Conservation (phyloP, 2,113 vertebrate species). For the Tricholaema leucomelas region DNA sequence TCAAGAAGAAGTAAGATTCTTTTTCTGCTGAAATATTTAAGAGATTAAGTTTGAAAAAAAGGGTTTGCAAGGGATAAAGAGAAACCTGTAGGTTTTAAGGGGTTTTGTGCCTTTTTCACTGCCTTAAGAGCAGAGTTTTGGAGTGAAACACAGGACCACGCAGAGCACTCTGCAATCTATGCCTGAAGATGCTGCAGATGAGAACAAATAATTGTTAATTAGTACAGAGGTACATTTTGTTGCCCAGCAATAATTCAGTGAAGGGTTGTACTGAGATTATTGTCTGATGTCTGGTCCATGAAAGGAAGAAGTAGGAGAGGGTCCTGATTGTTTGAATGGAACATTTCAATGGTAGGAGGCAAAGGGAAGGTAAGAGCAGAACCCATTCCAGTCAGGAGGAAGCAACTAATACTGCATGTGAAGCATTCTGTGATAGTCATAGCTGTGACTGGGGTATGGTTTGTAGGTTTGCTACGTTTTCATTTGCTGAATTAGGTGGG, state of each 20-base stretch:
- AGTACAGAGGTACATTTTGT: not conserved
- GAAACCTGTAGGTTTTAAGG: not conserved
- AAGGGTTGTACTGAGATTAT: not conserved
- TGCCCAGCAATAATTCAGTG: not conserved
- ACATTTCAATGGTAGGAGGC: not conserved
- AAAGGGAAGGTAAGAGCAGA: not conserved
- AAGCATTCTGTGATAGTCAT: conserved; percentile 62
- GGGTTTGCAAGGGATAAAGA: not conserved
- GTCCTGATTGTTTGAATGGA: not conserved
- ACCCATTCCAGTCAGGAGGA: conserved; percentile 32
- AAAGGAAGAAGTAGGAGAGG: not conserved
- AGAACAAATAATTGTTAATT: not conserved
- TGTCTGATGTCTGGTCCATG: not conserved
- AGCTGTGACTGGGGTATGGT: not conserved
- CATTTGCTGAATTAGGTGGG: conserved; percentile 66
- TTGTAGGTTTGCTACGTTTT: conserved; percentile 20
- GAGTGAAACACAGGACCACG: not conserved
- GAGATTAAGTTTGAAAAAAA: not conserved
- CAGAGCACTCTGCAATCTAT: not conserved
- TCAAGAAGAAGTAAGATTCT: not conserved
- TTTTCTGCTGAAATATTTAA: not conserved
- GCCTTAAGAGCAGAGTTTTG: not conserved
- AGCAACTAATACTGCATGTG: conserved; percentile 24
- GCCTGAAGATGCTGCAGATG: not conserved
- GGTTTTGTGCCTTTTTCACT: not conserved